Conservation (phyloP, 2,888 invertebrate species). For the Conomelus anceps region DNA sequence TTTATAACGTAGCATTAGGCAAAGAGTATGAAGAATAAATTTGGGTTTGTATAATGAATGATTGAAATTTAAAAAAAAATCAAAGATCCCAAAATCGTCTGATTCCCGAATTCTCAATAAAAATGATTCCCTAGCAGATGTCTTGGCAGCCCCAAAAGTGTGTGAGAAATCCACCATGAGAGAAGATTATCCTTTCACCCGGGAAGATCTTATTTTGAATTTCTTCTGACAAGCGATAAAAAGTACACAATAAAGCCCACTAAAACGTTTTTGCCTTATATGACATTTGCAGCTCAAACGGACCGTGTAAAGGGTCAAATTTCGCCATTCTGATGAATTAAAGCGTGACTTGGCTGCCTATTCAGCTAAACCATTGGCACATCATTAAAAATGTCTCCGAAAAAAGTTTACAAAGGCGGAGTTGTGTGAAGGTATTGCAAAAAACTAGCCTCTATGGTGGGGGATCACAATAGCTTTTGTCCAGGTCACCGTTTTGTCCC, state of each 20-base stretch:
- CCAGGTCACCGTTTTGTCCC: background rate
- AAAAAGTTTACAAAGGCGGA: background rate
- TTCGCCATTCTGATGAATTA: background rate
- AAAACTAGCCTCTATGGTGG: background rate
- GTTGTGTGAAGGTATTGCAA: background rate
- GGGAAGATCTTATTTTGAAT: background rate
- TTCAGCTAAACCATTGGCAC: background rate
- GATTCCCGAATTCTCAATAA: background rate
- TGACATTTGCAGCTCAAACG: background rate
- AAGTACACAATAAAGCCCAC: background rate
- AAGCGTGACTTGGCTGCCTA: background rate
- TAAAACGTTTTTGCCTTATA: background rate
- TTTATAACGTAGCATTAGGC: too few species aligned
- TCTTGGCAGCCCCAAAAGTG: too few species aligned
- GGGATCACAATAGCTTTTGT: background rate
- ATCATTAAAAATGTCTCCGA: background rate
- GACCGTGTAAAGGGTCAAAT: background rate
- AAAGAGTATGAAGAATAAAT: too few species aligned
- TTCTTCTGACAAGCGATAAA: background rate
- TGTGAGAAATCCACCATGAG: background rate
- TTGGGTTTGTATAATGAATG: too few species aligned
- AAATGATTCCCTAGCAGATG: background rate
- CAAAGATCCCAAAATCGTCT: background rate
- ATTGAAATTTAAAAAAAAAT: too few species aligned
- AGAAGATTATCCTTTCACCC: background rate